Evolutionary conservation across 2,113 vertebrate genomes (phyloP).

Genomic region (Axis porcinus): DNA sequence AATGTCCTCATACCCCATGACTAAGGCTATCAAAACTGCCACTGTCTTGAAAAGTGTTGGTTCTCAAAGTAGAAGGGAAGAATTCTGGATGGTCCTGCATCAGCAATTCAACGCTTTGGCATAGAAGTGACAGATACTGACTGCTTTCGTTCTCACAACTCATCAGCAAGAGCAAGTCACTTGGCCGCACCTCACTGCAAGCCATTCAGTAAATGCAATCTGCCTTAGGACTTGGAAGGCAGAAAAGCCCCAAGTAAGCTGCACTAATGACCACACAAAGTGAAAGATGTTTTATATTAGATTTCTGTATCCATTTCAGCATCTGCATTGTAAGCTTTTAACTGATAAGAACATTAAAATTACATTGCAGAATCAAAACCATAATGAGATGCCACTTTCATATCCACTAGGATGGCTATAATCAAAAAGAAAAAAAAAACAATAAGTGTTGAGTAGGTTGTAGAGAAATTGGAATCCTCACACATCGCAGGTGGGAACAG

Average conservation of each 20-base stretch:
- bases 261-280: background rate
- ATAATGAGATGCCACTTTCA: background rate
- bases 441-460: background rate
- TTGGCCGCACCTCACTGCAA: background rate
- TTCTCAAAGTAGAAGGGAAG: background rate
- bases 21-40: background rate
- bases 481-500: background rate
- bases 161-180: background rate
- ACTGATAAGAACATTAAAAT: background rate
- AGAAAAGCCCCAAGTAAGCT: background rate
- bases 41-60: background rate
- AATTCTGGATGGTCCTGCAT: background rate
- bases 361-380: background rate
- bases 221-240: background rate
- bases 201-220: background rate
- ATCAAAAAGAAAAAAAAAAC: background rate
- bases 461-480: background rate
- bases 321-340: slow-evolving; percentile 12
- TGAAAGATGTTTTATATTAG: background rate
- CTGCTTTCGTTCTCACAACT: background rate
- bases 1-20: background rate
- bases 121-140: background rate
- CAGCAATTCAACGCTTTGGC: background rate
- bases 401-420: background rate
- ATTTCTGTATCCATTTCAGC: background rate